Percentiles rank a stretch among this genome's conserved stretches.
Conservation (phyloP, 2,797 vertebrate genomes). For the Alcedo quadribrachys region DNA sequence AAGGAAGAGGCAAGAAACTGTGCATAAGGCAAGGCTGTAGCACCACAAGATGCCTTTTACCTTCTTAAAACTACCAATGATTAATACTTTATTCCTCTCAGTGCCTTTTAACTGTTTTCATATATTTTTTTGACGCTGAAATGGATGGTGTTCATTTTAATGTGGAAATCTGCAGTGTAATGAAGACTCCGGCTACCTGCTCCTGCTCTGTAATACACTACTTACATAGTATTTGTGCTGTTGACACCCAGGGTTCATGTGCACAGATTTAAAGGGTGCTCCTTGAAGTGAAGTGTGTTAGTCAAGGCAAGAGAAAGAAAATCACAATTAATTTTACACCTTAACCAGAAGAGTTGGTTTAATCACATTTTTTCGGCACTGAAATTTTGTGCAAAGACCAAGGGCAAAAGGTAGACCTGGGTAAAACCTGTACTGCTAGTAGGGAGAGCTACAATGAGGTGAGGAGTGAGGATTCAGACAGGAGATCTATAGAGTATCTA, state of each 20-base stretch:
- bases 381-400: neutral
- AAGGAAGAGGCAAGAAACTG: slow-evolving; percentile 75
- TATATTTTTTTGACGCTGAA: slow-evolving; percentile 40
- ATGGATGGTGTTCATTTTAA: slow-evolving; percentile 16
- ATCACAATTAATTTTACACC: neutral
- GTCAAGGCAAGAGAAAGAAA: neutral
- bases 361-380: neutral
- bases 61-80: slow-evolving; percentile 52
- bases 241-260: neutral
- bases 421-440: neutral
- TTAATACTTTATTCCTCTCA: slow-evolving; percentile 63
- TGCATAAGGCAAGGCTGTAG: slow-evolving; percentile 55
- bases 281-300: neutral
- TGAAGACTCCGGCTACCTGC: neutral
- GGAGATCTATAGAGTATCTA: neutral
- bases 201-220: neutral
- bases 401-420: neutral
- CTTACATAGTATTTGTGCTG: neutral
- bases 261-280: neutral
- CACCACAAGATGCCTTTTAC: slow-evolving; percentile 55
- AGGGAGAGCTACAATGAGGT: neutral
- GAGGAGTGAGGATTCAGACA: neutral
- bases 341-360: neutral
- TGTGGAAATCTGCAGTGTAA: neutral
- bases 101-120: slow-evolving; percentile 55